Evolutionary conservation across 2,888 invertebrate genomes (phyloP), one percentile per base, ranked within the genome.

Genomic region (Malthinus flaveolus): DNA sequence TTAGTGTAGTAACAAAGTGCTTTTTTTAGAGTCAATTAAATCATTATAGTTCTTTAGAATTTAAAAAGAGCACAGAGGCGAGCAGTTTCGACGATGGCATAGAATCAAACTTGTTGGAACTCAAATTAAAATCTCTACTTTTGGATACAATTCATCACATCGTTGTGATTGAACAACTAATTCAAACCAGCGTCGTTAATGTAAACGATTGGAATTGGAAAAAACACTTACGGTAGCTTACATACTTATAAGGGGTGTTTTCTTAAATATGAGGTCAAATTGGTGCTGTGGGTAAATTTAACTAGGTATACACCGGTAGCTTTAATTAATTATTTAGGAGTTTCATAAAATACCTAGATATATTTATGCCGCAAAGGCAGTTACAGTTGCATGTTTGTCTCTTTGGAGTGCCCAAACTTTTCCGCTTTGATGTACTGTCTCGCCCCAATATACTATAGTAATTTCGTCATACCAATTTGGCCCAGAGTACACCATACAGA

Each of bases 141-240:
- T 81, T 98, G 69, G 98, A 99, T 74, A 89, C 94, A 11, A 94
- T 97, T 63, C 94, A 97, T 81, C 91, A 95, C 76, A 87, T 93
- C 61, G 85, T 87, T 56, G 87, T 97, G 15, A 85, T 97, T 35
- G 89, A 90, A 71, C 84, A 86, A 66, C 82, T 99, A 50, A 84
- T 93, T 59, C 83, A 84, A 45, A 83, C 85, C 63, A 87, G 86
- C 74, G 85, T 90, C 0, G 85, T 84, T 32, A 84, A 84, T 63
- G 74, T 83, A 8, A 82, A 79, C 11, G 90, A 95, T 73, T 99
- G 99, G 99, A 81, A 85, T 47, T 99, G 99, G 99, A 91, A 93
- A 77, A 93, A 93, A 77, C 97, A 97, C 76, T 83, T 98, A 45
- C 86, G 95, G 86, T 90, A 76, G 36, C 8, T 37, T 37, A 37